Base-by-base conservation (phyloP, 2,113 vertebrate species). In the Semicossyphus pulcher region DNA sequence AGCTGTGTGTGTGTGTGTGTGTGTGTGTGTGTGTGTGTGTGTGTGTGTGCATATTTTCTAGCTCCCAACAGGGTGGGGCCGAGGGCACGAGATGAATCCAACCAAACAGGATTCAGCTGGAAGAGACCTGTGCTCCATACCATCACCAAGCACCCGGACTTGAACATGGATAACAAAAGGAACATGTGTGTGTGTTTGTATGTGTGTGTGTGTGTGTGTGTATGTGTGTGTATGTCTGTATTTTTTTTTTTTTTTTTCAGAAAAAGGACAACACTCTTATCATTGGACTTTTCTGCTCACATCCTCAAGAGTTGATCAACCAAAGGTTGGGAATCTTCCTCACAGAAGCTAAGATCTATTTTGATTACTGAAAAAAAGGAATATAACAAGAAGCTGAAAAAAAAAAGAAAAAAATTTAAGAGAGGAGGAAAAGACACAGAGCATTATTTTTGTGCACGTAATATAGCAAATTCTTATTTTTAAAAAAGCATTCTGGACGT, bases 401-500 rank as follows among this genome's bases (percentile, higher is more conserved):
- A 82, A 67, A 83, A 66, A 72, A 25, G 53, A 79, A 65, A 69
- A 67, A 58, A 39, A 70, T 48, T 39, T 76, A 51, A 74, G 75
- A 76, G 60, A 76, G 67, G 85, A 82, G 75, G 82, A 74, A 85
- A 86, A 83, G 87, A 89, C 85, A 82, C 84, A 89, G 80, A 91
- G 80, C 86, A 80, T 91, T 91, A 90, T 92, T 92, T 92, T 92
- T 91, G 84, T 93, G 89, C 85, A 88, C 72, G 78, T 87, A 81
- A 88, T 90, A 83, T 86, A 89, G 84, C 72, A 86, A 90, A 90
- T 80, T 88, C 86, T 87, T 92, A 91, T 93, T 92, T 93, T 93
- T 87, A 62, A 90, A 82, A 83, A 54, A 79, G 57, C 89, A 88
- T 91, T 91, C 89, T 92, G 89, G 85, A 90, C 56, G 78, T 88